Evolutionary conservation across 2,797 vertebrate species (phyloP), one percentile per base, ranked within the genome.

Genomic region (Buphagus erythrorhynchus): DNA sequence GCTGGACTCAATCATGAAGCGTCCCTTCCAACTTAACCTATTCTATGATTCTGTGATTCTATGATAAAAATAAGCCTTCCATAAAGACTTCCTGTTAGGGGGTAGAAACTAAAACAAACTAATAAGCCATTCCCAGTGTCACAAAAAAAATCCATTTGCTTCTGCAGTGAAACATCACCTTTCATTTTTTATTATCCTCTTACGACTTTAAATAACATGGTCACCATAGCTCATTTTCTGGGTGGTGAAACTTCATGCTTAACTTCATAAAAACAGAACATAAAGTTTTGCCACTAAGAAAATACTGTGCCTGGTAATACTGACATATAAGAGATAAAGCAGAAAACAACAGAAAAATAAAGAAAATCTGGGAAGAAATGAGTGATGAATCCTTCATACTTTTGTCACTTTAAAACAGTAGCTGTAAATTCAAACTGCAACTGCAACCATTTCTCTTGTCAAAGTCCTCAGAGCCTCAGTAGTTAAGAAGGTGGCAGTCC

Each of bases 251-350:
- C 42, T 42, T 54, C 16, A 61, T 49, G 29, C 20, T 82, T 46
- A 45, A 88, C 36, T 84, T 95, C 82, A 88, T 86, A 86, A 94
- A 94, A 93, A 75, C 1, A 68, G 20, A 90, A n/a, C 18, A 86
- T 61, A 77, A 91, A 82, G 38, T 79, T 86, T 84, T 40, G 24
- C 33, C 75, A 55, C 57, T 51, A 83, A 77, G n/a, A 57, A 83
- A 68, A 62, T 29, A 35, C 5, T 61, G 24, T 43, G 29, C 33
- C 29, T 58, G 22, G 42, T 58, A 29, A 7, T 36, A 14, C 33
- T 72, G 42, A 25, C 2, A 4, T 45, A 0, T 13, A 74, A 76
- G 35, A 35, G 18, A 63, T 31, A 69, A 81, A 77, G 33, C 16
- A 86, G 28, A 54, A 74, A 91, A 86, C 8, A 52, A 35, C 1